Percentiles rank a stretch among this genome's conserved stretches.
Conservation (phyloP, 2,888 invertebrate genomes). For the Ernsta delagoae region DNA sequence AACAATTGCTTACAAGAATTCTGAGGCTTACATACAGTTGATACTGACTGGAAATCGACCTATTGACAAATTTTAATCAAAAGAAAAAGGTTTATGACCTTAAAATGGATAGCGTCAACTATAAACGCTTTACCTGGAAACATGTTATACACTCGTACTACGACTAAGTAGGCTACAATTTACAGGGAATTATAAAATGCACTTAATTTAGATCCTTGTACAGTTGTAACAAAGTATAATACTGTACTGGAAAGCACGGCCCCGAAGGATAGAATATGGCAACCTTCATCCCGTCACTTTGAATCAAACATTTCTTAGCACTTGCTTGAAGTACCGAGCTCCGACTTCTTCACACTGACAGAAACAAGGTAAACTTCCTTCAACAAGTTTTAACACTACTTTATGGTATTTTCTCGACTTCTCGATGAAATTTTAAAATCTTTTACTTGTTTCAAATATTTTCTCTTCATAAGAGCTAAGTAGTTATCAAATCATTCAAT, state of each 20-base stretch:
- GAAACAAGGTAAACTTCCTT: conserved; percentile 14
- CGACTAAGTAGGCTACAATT: no score
- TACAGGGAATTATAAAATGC: conserved; percentile 8
- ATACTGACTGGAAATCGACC: neutral
- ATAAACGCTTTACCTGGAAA: neutral
- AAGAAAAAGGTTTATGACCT: no score
- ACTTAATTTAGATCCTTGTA: conserved; percentile 2
- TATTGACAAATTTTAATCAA: no score
- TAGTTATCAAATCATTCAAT: neutral
- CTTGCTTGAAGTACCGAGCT: conserved; percentile 9
- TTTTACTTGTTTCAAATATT: neutral
- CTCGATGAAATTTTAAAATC: conserved; percentile 17
- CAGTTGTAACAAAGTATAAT: neutral
- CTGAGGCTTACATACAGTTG: no score
- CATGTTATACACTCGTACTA: neutral
- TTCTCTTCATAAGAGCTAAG: no score
- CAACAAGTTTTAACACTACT: conserved; percentile 9
- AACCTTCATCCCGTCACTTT: conserved; percentile 1
- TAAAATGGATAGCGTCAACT: neutral
- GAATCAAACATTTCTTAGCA: conserved; percentile 8
- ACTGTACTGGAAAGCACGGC: neutral
- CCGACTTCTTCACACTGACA: conserved; percentile 10
- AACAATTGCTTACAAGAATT: neutral
- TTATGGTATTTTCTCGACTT: conserved; percentile 2
- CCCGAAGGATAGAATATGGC: neutral